A percentile compares a stretch with the other conserved stretches of the same genome.
Evolutionary conservation across 2,888 invertebrate species (phyloP).

Genomic region (Polydrusus cervinus): DNA sequence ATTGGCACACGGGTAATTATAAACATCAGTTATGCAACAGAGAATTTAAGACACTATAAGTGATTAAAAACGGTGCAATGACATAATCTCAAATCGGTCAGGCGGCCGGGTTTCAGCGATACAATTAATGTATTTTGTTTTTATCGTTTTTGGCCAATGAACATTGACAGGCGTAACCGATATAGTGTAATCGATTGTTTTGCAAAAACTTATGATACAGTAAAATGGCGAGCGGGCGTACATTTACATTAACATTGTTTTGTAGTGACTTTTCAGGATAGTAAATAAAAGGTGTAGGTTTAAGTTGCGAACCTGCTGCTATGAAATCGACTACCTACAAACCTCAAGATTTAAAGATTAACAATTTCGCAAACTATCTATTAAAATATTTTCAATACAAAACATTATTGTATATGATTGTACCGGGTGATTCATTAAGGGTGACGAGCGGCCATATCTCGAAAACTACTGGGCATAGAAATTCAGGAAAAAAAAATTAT

Average conservation of each 20-base stretch:
- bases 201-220: conserved; percentile 11
- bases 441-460: no score
- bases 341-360: not conserved
- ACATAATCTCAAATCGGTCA: conserved; percentile 22
- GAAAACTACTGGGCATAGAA: no score
- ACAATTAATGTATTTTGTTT: no score
- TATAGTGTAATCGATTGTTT: conserved; percentile 24
- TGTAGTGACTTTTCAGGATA: conserved; percentile 16
- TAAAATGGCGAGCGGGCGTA: conserved; percentile 23
- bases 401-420: no score
- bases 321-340: conserved; percentile 21
- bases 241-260: conserved; percentile 22
- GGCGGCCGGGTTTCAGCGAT: conserved; percentile 12
- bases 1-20: conserved; percentile 6
- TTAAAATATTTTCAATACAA: not conserved
- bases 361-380: not conserved
- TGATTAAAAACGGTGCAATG: conserved; percentile 2
- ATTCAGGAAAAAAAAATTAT: no score
- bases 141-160: conserved; percentile 14
- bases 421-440: no score
- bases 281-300: conserved; percentile 22
- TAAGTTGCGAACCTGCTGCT: conserved; percentile 2
- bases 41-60: conserved; percentile 10
- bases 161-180: conserved; percentile 13
- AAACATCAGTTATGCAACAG: conserved; percentile 13